A percentile compares a stretch with the other conserved stretches of the same genome.
Conservation (phyloP, 2,797 vertebrate species). For the Coreius guichenoti region DNA sequence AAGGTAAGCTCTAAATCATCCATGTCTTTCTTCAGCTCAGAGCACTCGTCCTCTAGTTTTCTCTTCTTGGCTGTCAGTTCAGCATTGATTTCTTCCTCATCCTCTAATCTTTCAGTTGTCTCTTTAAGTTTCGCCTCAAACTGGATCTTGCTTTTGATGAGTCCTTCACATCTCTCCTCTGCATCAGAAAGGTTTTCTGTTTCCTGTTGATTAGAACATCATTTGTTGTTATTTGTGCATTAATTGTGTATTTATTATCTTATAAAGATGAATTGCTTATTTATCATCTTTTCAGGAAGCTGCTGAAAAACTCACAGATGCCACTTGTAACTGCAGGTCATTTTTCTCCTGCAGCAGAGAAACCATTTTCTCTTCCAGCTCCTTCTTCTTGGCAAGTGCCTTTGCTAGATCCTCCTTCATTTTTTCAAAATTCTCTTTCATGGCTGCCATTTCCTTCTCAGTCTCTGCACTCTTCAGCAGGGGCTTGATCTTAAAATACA, state of each 20-base stretch:
- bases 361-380: constrained; percentile 91
- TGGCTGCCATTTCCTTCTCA: constrained; percentile 86
- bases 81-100: constrained; percentile 89
- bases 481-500: constrained; percentile 92
- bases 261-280: not conserved
- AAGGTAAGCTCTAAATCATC: constrained; percentile 78
- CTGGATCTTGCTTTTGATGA: constrained; percentile 81
- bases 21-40: constrained; percentile 77
- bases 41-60: constrained; percentile 77
- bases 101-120: constrained; percentile 83
- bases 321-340: constrained; percentile 87
- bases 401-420: constrained; percentile 81
- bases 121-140: constrained; percentile 89
- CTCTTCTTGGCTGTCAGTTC: constrained; percentile 83
- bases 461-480: constrained; percentile 87
- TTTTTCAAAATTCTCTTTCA: constrained; percentile 82
- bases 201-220: constrained; percentile 64
- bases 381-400: constrained; percentile 87
- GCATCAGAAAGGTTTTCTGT: constrained; percentile 77
- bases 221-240: not conserved
- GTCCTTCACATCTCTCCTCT: constrained; percentile 76
- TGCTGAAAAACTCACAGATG: constrained; percentile 78
- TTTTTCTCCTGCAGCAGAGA: constrained; percentile 89
- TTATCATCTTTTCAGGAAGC: not conserved
- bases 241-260: not conserved